phyloP scores from a whole-genome alignment of 2,888 invertebrate species.

The Embidobia sp. region DNA sequence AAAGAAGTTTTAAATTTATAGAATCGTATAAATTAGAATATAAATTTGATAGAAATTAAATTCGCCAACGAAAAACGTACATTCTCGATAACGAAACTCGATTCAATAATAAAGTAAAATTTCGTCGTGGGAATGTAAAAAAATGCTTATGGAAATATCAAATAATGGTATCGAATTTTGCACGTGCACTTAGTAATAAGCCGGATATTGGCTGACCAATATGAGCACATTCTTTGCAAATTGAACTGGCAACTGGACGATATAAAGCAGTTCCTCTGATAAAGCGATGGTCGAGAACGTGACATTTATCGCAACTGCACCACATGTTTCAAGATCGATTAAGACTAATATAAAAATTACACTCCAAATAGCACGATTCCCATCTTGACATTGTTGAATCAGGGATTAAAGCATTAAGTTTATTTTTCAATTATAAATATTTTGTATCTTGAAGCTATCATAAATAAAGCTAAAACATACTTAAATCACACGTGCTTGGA shows the following conservation, averaged over 20 bases:
- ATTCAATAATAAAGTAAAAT: conserved; percentile 20
- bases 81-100: conserved; percentile 4
- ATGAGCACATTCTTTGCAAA: conserved; percentile 34
- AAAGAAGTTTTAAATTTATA: too few species aligned
- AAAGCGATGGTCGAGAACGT: conserved; percentile 69
- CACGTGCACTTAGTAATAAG: conserved; percentile 41
- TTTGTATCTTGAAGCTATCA: too few species aligned
- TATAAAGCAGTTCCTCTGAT: conserved; percentile 72
- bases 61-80: conserved; percentile 5
- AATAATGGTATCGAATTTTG: conserved; percentile 34
- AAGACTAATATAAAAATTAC: conserved; percentile 34
- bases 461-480: too few species aligned
- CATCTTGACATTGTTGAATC: not conserved
- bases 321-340: conserved; percentile 64
- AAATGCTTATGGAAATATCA: conserved; percentile 16
- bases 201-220: conserved; percentile 44
- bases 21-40: too few species aligned
- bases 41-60: too few species aligned
- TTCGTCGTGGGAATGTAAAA: conserved; percentile 7
- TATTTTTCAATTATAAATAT: too few species aligned
- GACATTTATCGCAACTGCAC: conserved; percentile 74
- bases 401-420: conserved; percentile 11
- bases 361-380: conserved; percentile 59
- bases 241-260: conserved; percentile 46
- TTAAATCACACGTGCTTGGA: too few species aligned